These are phyloP conservation scores for Caenorhabditis sp. DNA, from an alignment of 2,888 invertebrate species.

Conservation along the genomic window DNA sequence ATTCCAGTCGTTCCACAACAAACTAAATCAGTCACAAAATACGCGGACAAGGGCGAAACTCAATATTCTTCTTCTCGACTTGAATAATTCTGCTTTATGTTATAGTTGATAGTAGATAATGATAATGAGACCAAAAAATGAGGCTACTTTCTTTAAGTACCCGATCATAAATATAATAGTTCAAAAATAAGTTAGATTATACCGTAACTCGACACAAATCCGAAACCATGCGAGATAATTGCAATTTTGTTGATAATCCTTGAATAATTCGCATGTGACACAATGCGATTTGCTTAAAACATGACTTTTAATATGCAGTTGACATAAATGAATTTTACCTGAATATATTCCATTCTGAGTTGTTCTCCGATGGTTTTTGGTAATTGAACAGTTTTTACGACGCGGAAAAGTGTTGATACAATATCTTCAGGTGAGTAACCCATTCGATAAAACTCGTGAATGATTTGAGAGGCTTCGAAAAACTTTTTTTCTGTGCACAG, in stretches of 20 bases:
- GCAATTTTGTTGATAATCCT: constrained; percentile 84
- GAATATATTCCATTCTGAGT: constrained; percentile 84
- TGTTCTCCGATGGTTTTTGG: constrained; percentile 85
- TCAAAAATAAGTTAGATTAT: background rate
- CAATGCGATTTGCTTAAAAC: constrained; percentile 83
- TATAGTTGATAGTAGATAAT: background rate
- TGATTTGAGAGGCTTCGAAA: constrained; percentile 67
- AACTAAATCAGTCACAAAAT: constrained; percentile 22
- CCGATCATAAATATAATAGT: background rate
- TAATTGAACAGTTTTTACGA: constrained; percentile 84
- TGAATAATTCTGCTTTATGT: constrained; percentile 9
- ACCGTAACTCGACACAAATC: constrained; percentile 77
- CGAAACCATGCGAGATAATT: constrained; percentile 88
- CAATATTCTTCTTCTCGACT: constrained; percentile 28
- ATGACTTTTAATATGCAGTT: too few species aligned
- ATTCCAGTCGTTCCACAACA: constrained; percentile 28
- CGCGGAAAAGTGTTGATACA: constrained; percentile 90
- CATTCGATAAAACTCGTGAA: constrained; percentile 85
- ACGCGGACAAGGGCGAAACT: constrained; percentile 22
- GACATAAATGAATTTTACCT: constrained; percentile 75
- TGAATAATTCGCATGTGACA: constrained; percentile 90
- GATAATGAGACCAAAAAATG: background rate
- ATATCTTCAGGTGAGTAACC: constrained; percentile 98
- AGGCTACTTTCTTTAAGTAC: background rate
- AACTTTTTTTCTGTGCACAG: constrained; percentile 81